A percentile compares a stretch with the other conserved stretches of the same genome.
Evolutionary conservation across 92 coral and sea anemone species (phyloP).

Genomic region (Phymanthus crucifer): DNA sequence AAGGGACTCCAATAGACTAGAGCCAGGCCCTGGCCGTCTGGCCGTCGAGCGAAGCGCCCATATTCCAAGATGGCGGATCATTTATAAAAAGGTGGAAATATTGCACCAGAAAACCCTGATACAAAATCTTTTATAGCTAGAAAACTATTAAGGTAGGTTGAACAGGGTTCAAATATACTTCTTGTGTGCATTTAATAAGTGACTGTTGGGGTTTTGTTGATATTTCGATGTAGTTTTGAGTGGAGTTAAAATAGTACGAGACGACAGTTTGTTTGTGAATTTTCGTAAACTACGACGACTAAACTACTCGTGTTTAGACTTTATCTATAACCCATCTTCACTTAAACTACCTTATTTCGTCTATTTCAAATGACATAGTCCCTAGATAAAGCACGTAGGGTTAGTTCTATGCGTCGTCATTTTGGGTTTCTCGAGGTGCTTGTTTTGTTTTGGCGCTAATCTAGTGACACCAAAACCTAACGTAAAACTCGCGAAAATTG

Average conservation of each 20-base stretch:
- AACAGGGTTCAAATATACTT: neutral
- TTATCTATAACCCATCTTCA: neutral
- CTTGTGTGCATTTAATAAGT: neutral
- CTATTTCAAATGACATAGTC: neutral
- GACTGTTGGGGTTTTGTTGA: neutral
- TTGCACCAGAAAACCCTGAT: slow-evolving; percentile 14
- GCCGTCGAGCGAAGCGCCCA: slow-evolving; percentile 30
- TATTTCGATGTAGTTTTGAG: neutral
- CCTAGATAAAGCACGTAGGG: neutral
- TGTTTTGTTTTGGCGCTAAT: slow-evolving; percentile 5
- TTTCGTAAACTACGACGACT: neutral
- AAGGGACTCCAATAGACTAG: neutral
- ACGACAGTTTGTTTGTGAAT: neutral
- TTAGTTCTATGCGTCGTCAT: neutral
- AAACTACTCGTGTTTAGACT: neutral
- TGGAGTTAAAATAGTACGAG: neutral
- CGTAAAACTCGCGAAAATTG: neutral
- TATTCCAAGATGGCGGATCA: slow-evolving; percentile 35
- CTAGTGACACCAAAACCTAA: neutral
- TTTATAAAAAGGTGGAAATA: neutral
- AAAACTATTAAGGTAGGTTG: slow-evolving; percentile 25
- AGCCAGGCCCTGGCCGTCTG: slow-evolving; percentile 2
- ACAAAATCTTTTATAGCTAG: neutral
- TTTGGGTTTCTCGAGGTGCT: neutral
- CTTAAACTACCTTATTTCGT: neutral